Evolutionary conservation across 2,888 invertebrate species (phyloP).

Genomic region (Octonoba sinensis): DNA sequence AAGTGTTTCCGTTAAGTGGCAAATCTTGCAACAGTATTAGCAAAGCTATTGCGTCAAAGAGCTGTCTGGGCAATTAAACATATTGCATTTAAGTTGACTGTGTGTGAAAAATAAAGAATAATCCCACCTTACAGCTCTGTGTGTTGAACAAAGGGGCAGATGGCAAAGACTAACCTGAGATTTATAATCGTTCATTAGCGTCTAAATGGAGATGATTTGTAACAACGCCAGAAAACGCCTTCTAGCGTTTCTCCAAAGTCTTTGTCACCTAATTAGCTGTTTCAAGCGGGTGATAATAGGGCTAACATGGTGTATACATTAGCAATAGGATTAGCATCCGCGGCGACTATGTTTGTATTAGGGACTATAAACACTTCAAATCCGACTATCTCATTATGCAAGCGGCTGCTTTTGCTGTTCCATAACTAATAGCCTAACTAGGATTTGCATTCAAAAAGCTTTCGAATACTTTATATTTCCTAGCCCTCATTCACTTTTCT

Average conservation of each 20-base stretch:
- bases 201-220: constrained; percentile 60
- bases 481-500: constrained; percentile 19
- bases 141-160: constrained; percentile 55
- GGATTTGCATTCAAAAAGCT: constrained; percentile 59
- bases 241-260: constrained; percentile 47
- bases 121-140: not conserved
- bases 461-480: constrained; percentile 5
- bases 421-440: constrained; percentile 31
- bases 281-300: constrained; percentile 63
- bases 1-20: too few relatives aligned
- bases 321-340: constrained; percentile 63
- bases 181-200: constrained; percentile 61
- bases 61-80: constrained; percentile 28
- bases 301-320: constrained; percentile 63
- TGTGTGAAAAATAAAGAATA: constrained; percentile 12
- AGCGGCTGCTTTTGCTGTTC: constrained; percentile 58
- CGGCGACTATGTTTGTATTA: constrained; percentile 62
- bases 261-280: constrained; percentile 64
- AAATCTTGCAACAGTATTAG: too few relatives aligned
- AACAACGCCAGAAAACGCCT: constrained; percentile 49
- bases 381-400: constrained; percentile 59
- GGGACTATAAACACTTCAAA: constrained; percentile 62
- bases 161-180: constrained; percentile 44
- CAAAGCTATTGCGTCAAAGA: constrained; percentile 10
- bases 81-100: not conserved